Conservation (phyloP, 2,888 invertebrate genomes). For the Ennomos quercinarius region DNA sequence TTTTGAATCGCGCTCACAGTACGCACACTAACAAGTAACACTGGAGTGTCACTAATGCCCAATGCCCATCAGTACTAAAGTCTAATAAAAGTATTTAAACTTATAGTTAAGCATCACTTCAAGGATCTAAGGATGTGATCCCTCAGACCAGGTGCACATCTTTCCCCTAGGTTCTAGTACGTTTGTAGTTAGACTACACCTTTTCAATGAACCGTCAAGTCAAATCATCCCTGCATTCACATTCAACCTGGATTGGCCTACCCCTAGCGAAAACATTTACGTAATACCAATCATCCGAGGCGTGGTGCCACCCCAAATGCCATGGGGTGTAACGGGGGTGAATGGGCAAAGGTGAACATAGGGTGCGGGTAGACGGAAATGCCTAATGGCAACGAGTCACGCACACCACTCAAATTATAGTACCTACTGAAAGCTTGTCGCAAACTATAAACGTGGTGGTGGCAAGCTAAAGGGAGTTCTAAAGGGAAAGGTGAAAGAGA, state of each 20-base stretch:
- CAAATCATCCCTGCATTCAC: constrained; percentile 24
- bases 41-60: too few relatives aligned
- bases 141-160: too few relatives aligned
- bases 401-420: constrained; percentile 67
- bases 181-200: too few relatives aligned
- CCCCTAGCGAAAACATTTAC: constrained; percentile 50
- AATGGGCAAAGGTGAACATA: constrained; percentile 43
- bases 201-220: background rate
- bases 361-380: constrained; percentile 63
- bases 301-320: constrained; percentile 59
- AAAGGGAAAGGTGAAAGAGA: too few relatives aligned
- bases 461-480: too few relatives aligned
- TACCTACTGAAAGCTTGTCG: constrained; percentile 22
- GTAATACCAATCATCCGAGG: constrained; percentile 53
- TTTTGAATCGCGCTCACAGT: too few relatives aligned
- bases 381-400: constrained; percentile 78
- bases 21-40: too few relatives aligned
- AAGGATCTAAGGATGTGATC: too few relatives aligned
- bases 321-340: constrained; percentile 49
- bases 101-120: too few relatives aligned
- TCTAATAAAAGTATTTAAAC: too few relatives aligned
- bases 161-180: too few relatives aligned
- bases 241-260: constrained; percentile 35
- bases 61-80: too few relatives aligned
- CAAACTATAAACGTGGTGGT: constrained; percentile 13